phyloP scores from a whole-genome alignment of 2,113 vertebrate species.

The Gnathochromis pfefferi region DNA sequence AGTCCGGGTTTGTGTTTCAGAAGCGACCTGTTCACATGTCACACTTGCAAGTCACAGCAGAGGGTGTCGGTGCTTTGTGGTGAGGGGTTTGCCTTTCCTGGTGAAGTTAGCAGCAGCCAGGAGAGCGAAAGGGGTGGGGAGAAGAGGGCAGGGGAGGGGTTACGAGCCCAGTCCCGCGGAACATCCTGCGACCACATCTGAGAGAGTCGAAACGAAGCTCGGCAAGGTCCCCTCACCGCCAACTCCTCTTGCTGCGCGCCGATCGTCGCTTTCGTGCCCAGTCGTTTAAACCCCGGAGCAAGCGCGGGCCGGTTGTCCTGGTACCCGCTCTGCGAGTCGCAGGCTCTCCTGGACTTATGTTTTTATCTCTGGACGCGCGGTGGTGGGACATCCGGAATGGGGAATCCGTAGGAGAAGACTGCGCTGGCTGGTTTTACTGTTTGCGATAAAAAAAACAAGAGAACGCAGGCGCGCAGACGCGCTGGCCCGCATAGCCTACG shows the following conservation, averaged over 20 bases:
- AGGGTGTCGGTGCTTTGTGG: background rate
- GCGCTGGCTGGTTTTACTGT: background rate
- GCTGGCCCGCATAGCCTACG: background rate
- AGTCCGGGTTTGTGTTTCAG: background rate
- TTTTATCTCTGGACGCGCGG: constrained; percentile 14
- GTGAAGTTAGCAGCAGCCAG: constrained; percentile 29
- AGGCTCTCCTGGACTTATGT: constrained; percentile 3
- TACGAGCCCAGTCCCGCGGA: constrained; percentile 44
- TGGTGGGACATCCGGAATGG: constrained; percentile 58
- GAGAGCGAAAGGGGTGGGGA: background rate
- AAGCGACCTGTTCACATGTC: background rate
- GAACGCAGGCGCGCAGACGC: background rate
- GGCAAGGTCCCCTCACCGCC: background rate
- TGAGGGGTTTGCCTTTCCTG: constrained; percentile 8
- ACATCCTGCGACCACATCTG: constrained; percentile 59
- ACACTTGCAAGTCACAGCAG: background rate
- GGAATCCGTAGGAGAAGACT: constrained; percentile 15
- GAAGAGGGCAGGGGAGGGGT: constrained; percentile 37
- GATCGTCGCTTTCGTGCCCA: background rate
- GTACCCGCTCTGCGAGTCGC: background rate
- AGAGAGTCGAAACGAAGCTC: constrained; percentile 13
- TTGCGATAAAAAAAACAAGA: background rate
- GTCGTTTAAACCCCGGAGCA: background rate
- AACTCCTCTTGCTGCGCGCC: background rate
- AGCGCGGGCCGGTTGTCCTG: background rate